Evolutionary conservation across 1,140 invertebrate genomes (phyloP).

Genomic region (Drosophila orena): DNA sequence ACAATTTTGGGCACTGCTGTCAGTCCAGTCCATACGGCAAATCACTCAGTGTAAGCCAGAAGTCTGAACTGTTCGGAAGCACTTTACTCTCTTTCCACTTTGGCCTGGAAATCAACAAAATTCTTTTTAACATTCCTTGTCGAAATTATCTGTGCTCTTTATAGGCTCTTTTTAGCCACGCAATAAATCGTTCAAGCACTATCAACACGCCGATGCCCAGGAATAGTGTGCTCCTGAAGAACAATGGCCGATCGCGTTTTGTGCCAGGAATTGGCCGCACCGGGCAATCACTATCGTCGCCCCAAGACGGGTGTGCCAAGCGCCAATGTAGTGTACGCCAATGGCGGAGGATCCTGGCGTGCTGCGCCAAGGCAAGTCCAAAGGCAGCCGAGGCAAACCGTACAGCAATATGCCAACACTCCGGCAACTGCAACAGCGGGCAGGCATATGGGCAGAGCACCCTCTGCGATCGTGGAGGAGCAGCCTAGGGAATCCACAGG

Average conservation of each 20-base stretch:
- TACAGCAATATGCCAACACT: neutral
- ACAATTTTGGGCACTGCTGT: neutral
- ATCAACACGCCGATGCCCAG: constrained; percentile 10
- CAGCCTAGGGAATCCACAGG: constrained; percentile 2
- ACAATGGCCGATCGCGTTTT: constrained; percentile 29
- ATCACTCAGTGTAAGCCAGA: neutral
- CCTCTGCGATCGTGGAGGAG: neutral
- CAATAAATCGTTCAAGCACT: neutral
- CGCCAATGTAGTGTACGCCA: constrained; percentile 10
- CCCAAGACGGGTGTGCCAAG: constrained; percentile 8
- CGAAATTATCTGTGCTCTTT: neutral
- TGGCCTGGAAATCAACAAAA: neutral
- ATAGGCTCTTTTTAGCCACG: neutral
- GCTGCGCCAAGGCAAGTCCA: neutral
- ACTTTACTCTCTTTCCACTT: neutral
- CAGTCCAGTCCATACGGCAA: neutral
- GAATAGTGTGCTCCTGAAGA: neutral
- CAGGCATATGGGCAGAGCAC: neutral
- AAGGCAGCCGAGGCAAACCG: neutral
- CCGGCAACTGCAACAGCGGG: neutral
- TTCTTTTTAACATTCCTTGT: neutral
- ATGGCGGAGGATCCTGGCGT: constrained; percentile 8
- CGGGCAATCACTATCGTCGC: constrained; percentile 16
- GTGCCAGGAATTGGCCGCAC: constrained; percentile 23
- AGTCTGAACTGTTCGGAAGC: neutral